phyloP scores from a whole-genome alignment of 2,797 vertebrate species.

The Anisognathus igniventris region DNA sequence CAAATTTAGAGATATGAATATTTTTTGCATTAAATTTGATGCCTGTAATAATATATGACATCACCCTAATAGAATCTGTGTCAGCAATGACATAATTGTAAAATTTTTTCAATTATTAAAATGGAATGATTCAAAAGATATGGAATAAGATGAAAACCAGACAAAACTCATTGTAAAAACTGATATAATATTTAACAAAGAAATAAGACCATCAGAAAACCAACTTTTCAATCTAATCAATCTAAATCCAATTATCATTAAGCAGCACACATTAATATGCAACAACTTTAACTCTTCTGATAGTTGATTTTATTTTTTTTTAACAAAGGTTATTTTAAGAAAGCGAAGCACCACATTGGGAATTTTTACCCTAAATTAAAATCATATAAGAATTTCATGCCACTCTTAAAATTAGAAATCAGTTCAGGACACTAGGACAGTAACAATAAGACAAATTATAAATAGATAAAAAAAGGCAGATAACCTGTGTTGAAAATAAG shows the following conservation, averaged over 20 bases:
- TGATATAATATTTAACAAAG: not conserved
- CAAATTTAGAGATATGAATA: not conserved
- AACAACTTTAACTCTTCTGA: not conserved
- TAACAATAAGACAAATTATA: not conserved
- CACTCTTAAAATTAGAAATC: not conserved
- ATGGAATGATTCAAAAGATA: not conserved
- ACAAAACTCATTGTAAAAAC: not conserved
- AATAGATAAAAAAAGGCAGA: not conserved
- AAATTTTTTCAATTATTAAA: not conserved
- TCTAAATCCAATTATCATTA: not conserved
- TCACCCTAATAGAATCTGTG: not conserved
- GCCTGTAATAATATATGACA: not conserved
- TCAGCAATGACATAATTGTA: not conserved
- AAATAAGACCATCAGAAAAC: not conserved
- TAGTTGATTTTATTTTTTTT: not conserved
- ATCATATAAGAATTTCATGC: not conserved
- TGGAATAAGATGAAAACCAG: not conserved
- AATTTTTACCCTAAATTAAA: not conserved
- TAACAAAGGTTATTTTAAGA: not conserved
- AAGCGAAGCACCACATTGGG: rapidly evolving
- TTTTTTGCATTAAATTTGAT: not conserved
- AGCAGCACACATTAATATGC: not conserved
- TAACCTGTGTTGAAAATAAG: not conserved
- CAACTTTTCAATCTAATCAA: not conserved
- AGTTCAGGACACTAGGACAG: not conserved